Evolutionary conservation across 2,888 invertebrate species (phyloP).

Genomic region (Tachina fera): DNA sequence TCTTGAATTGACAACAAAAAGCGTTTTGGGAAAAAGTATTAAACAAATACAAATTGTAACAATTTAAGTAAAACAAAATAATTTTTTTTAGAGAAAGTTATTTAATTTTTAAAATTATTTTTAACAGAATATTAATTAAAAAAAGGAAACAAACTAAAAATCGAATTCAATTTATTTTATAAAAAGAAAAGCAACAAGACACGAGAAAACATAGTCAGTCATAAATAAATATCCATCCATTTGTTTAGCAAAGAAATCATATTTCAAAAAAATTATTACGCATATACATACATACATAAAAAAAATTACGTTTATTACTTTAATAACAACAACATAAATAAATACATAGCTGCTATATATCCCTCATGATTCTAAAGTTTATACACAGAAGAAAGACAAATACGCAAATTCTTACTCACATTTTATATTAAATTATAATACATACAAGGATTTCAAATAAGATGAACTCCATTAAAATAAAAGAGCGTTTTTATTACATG

Average conservation of each 20-base stretch:
- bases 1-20: conserved; percentile 6
- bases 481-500: not conserved
- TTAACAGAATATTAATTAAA: conserved; percentile 15
- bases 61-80: conserved; percentile 41
- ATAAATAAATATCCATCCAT: conserved; percentile 71
- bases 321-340: too few species aligned
- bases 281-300: not conserved
- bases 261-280: conserved; percentile 38
- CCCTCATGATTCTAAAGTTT: conserved; percentile 25
- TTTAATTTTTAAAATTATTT: conserved; percentile 51
- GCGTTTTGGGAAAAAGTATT: conserved; percentile 36
- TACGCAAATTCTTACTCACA: not conserved
- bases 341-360: not conserved
- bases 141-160: conserved; percentile 29
- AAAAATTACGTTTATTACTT: conserved; percentile 20
- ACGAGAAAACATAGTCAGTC: conserved; percentile 59
- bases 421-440: conserved; percentile 18
- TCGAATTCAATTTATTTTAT: conserved; percentile 46
- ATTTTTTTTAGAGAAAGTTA: conserved; percentile 37
- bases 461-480: not conserved
- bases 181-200: conserved; percentile 32
- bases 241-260: conserved; percentile 65
- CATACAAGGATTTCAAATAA: conserved; percentile 24
- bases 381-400: not conserved
- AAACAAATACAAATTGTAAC: conserved; percentile 4